A percentile compares a stretch with the other conserved stretches of the same genome.
phyloP scores from a whole-genome alignment of 23 tunicate species.

The Ascidia mentula region DNA sequence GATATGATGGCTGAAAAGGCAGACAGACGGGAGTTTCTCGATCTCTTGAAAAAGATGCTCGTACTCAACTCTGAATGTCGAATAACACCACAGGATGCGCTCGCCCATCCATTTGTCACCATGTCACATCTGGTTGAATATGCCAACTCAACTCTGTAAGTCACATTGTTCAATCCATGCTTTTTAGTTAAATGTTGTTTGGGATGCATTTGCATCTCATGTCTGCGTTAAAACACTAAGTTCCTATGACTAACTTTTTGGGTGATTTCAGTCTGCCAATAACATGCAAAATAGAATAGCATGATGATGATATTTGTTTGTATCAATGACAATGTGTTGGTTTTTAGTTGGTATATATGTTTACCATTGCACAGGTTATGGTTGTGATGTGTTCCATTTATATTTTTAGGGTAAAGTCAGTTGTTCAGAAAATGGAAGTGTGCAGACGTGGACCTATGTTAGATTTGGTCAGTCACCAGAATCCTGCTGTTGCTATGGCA shows the following conservation, averaged over 20 bases:
- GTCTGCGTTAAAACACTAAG: too few relatives aligned
- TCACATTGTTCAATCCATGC: background rate
- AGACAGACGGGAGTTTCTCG: slow-evolving; percentile 87
- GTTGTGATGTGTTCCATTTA: background rate
- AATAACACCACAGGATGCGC: slow-evolving; percentile 87
- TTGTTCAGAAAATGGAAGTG: slow-evolving; percentile 89
- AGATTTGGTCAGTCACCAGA: slow-evolving; percentile 43
- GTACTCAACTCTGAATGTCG: slow-evolving; percentile 78
- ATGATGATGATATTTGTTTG: too few relatives aligned
- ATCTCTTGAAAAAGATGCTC: slow-evolving; percentile 74
- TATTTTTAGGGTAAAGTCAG: slow-evolving; percentile 63
- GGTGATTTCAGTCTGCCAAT: too few relatives aligned
- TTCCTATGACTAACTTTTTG: too few relatives aligned
- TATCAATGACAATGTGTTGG: too few relatives aligned
- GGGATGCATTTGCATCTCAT: too few relatives aligned
- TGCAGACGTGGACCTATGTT: slow-evolving; percentile 66
- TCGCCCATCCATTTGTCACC: slow-evolving; percentile 75
- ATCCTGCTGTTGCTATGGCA: slow-evolving; percentile 30
- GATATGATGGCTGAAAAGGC: slow-evolving; percentile 88
- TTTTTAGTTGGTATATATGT: background rate
- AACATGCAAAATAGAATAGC: too few relatives aligned
- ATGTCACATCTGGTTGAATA: slow-evolving; percentile 85
- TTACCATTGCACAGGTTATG: background rate
- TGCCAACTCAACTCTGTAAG: slow-evolving; percentile 71
- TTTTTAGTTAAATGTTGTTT: too few relatives aligned